Conservation (phyloP, 2,797 vertebrate species). For the Pampus argenteus region DNA sequence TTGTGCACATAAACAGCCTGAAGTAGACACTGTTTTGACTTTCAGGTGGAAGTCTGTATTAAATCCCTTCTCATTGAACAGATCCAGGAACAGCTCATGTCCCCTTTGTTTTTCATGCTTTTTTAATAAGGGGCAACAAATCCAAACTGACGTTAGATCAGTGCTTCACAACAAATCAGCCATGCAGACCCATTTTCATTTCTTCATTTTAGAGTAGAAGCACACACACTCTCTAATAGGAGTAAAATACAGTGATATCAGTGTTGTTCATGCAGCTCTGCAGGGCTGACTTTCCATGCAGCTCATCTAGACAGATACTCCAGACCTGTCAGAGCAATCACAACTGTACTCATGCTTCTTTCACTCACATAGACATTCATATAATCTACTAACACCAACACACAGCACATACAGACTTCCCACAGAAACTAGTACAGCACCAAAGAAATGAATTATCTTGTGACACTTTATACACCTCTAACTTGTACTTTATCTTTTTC, state of each 20-base stretch:
- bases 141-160: constrained; percentile 29
- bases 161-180: constrained; percentile 25
- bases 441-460: not conserved
- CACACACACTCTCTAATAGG: constrained; percentile 1
- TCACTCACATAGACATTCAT: constrained; percentile 3
- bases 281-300: constrained; percentile 18
- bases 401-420: not conserved
- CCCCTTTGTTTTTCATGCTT: constrained; percentile 1
- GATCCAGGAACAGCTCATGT: constrained; percentile 21
- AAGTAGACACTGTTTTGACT: constrained; percentile 45
- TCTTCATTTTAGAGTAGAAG: constrained; percentile 11
- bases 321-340: constrained; percentile 64
- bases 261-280: constrained; percentile 35
- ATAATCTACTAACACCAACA: not conserved
- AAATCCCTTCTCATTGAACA: constrained; percentile 1
- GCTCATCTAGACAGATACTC: constrained; percentile 39
- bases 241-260: constrained; percentile 6
- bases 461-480: not conserved
- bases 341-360: not conserved
- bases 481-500: not conserved
- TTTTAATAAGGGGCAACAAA: constrained; percentile 24
- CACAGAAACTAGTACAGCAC: not conserved
- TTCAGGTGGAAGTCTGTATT: constrained; percentile 47
- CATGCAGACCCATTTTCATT: constrained; percentile 43
- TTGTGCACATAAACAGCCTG: constrained; percentile 31